Evolutionary conservation across 2,797 vertebrate genomes (phyloP).

Genomic region (Tympanoctomys barrerae): DNA sequence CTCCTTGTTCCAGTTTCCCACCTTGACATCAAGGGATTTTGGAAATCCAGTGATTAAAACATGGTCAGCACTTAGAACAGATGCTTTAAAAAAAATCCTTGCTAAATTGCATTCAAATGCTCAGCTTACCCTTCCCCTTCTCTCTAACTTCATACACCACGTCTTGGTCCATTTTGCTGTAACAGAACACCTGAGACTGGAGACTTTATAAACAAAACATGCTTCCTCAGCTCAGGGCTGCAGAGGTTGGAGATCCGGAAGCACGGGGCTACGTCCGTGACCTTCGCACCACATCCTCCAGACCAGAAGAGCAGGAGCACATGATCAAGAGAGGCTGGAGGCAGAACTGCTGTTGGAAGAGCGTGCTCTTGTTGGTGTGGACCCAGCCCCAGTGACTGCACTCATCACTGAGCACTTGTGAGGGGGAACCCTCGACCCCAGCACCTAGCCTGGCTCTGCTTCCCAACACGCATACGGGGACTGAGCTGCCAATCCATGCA

Average conservation of each 20-base stretch:
- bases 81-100: background rate
- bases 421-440: background rate
- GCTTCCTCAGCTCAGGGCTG: background rate
- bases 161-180: background rate
- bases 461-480: background rate
- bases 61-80: background rate
- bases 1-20: background rate
- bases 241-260: background rate
- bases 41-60: background rate
- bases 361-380: background rate
- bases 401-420: accelerated
- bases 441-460: background rate
- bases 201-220: background rate
- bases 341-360: too few species aligned
- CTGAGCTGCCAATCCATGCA: background rate
- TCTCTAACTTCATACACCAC: background rate
- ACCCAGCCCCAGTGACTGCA: background rate
- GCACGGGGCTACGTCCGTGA: too few species aligned
- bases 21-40: background rate
- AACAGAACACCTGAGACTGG: background rate
- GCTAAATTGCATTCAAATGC: background rate
- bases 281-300: too few species aligned
- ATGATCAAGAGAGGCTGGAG: background rate
- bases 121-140: background rate
- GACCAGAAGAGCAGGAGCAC: background rate